Conservation (phyloP, 2,888 invertebrate species). For the Erynnis tages region DNA sequence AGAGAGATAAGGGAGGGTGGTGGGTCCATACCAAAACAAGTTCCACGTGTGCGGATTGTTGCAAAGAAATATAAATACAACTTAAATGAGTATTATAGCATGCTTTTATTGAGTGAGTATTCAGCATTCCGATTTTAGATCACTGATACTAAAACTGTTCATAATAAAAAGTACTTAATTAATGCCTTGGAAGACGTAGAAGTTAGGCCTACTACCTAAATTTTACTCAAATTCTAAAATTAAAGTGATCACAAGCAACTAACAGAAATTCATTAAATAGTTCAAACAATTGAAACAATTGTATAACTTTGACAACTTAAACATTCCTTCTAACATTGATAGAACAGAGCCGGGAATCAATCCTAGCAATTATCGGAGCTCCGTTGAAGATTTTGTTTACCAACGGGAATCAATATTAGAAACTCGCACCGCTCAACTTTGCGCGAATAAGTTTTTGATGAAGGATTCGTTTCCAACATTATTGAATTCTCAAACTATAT, state of each 20-base stretch:
- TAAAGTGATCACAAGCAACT: too few relatives aligned
- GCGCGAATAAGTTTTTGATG: constrained; percentile 38
- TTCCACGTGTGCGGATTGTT: too few relatives aligned
- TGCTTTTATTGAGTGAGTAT: too few relatives aligned
- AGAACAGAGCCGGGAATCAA: constrained; percentile 17
- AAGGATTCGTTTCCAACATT: constrained; percentile 31
- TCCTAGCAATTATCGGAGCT: constrained; percentile 23
- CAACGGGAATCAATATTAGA: constrained; percentile 28
- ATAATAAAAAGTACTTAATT: too few relatives aligned
- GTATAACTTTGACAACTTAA: constrained; percentile 11
- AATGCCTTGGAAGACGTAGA: not conserved
- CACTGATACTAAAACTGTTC: too few relatives aligned
- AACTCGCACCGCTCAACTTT: constrained; percentile 31
- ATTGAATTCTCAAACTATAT: constrained; percentile 23
- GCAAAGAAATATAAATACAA: too few relatives aligned
- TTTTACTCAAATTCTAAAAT: too few relatives aligned
- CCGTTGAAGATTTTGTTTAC: constrained; percentile 35
- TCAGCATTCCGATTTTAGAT: too few relatives aligned
- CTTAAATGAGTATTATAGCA: too few relatives aligned
- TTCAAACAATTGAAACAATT: not conserved
- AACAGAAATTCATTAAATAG: not conserved
- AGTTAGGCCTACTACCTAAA: too few relatives aligned
- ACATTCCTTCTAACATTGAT: constrained; percentile 16
- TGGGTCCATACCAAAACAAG: too few relatives aligned
- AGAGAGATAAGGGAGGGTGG: too few relatives aligned